Conservation (phyloP, 2,113 vertebrate species). For the Pangasianodon gigas region DNA sequence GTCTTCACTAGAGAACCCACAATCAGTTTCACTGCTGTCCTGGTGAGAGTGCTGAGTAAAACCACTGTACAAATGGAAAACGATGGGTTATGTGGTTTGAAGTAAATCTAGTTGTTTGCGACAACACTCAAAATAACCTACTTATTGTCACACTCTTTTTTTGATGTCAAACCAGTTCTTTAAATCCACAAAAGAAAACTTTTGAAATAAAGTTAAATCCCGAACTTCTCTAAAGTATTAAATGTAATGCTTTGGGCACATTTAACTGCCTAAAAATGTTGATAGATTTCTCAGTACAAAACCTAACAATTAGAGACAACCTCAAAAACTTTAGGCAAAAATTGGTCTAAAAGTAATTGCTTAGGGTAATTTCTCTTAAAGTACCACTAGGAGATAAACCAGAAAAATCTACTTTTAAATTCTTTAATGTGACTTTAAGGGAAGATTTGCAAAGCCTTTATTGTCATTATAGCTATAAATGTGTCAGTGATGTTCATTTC, state of each 20-base stretch:
- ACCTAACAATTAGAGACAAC: background rate
- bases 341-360: background rate
- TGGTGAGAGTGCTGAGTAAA: background rate
- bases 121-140: background rate
- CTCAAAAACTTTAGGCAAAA: background rate
- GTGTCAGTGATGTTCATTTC: background rate
- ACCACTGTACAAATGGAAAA: slow-evolving; percentile 5
- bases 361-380: background rate
- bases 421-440: background rate
- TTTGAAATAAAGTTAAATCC: background rate
- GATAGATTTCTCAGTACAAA: background rate
- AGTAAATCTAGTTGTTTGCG: background rate
- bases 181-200: background rate
- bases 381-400: background rate
- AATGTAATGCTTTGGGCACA: background rate
- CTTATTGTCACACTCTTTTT: background rate
- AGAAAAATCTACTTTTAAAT: background rate
- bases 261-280: background rate
- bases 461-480: background rate
- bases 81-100: background rate
- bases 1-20: background rate
- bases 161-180: background rate
- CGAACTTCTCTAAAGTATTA: background rate
- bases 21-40: background rate
- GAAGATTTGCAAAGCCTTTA: background rate